A percentile compares a stretch with the other conserved stretches of the same genome.
Evolutionary conservation across 2,888 invertebrate species (phyloP).

Genomic region (Norana najaformis): DNA sequence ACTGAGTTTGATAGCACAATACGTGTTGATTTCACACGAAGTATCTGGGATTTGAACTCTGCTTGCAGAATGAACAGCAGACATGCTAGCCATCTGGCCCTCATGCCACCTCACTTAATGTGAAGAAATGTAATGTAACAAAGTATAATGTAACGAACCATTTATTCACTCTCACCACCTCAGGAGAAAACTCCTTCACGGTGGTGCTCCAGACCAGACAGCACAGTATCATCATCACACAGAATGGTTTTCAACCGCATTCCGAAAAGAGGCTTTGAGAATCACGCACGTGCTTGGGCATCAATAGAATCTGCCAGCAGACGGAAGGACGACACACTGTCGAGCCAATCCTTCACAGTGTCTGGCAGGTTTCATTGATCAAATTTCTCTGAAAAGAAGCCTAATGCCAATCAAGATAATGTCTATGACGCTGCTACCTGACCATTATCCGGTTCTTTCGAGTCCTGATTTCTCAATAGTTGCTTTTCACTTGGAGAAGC

Average conservation of each 20-base stretch:
- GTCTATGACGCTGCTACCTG: background rate
- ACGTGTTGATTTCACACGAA: too few species aligned
- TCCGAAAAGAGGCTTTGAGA: background rate
- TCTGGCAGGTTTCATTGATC: background rate
- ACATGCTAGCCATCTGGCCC: background rate
- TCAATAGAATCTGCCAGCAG: background rate
- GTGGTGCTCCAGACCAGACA: background rate
- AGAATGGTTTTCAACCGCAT: background rate
- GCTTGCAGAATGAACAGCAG: background rate
- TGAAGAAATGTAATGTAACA: background rate
- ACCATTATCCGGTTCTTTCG: background rate
- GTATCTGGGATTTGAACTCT: background rate
- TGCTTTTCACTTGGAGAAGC: background rate
- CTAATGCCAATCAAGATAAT: background rate
- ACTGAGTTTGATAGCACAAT: background rate
- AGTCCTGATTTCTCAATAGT: background rate
- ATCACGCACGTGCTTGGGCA: background rate
- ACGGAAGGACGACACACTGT: background rate
- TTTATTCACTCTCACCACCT: background rate
- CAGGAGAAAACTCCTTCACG: background rate
- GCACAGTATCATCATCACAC: background rate
- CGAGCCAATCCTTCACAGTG: background rate
- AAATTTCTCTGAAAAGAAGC: background rate
- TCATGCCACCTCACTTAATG: background rate
- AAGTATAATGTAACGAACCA: background rate